Evolutionary conservation across 2,113 vertebrate species (phyloP).

Genomic region (Thalassoma bifasciatum): DNA sequence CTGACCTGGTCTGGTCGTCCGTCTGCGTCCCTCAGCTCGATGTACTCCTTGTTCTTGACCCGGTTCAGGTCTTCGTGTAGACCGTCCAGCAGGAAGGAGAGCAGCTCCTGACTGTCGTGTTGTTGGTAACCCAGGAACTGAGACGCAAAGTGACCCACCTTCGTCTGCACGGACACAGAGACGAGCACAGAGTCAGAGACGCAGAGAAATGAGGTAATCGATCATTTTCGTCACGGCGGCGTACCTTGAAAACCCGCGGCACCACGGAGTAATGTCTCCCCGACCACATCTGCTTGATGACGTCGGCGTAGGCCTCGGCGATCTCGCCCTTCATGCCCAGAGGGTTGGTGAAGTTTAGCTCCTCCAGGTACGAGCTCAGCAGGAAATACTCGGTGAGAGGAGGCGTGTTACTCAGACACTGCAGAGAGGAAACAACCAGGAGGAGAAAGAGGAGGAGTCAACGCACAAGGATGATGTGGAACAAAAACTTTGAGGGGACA

Average conservation of each 20-base stretch:
- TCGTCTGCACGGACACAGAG: conserved; percentile 79
- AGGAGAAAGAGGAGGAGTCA: too few species aligned
- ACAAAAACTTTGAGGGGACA: too few species aligned
- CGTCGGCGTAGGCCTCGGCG: conserved; percentile 89
- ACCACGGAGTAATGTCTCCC: conserved; percentile 88
- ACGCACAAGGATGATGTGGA: too few species aligned
- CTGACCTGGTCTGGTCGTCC: conserved; percentile 88
- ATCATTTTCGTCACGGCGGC: too few species aligned
- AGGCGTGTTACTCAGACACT: conserved; percentile 92
- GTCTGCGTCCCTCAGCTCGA: conserved; percentile 86
- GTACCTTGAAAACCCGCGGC: conserved; percentile 90
- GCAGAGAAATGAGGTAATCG: not conserved
- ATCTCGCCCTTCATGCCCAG: conserved; percentile 94
- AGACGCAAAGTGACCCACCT: conserved; percentile 91
- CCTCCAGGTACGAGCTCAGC: conserved; percentile 85
- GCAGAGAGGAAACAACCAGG: not conserved
- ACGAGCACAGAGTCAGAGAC: not conserved
- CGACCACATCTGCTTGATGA: conserved; percentile 93
- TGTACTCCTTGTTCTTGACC: conserved; percentile 91
- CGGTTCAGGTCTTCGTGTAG: conserved; percentile 92
- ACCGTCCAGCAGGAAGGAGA: conserved; percentile 91
- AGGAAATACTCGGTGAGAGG: conserved; percentile 92
- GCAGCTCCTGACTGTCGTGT: conserved; percentile 91
- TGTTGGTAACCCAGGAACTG: conserved; percentile 93
- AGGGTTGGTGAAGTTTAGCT: conserved; percentile 91